These are phyloP conservation scores for Coptodon bakossiorum DNA, from an alignment of 2,113 vertebrate genomes.

Conservation along the genomic window DNA sequence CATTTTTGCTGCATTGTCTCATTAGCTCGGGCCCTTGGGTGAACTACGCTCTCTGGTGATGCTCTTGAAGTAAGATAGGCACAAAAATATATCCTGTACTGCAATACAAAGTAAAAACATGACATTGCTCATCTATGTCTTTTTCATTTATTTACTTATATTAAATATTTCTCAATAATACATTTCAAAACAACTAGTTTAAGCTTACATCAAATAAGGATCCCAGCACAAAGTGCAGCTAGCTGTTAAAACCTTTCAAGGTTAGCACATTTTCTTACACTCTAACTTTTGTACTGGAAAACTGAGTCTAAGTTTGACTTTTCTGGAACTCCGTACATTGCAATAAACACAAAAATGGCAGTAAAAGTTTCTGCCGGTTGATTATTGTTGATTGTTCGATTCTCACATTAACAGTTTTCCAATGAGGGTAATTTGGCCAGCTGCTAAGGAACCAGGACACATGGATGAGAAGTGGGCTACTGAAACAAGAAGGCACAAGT, in stretches of 20 bases:
- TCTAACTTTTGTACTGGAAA: not conserved
- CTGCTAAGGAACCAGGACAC: not conserved
- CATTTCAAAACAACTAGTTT: not conserved
- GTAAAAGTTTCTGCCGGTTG: not conserved
- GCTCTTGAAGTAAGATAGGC: slow-evolving; percentile 24
- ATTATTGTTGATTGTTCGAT: not conserved
- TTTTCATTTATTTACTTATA: not conserved
- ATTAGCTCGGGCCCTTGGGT: slow-evolving; percentile 46
- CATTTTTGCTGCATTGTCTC: slow-evolving; percentile 48
- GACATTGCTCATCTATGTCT: not conserved
- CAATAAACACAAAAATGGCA: not conserved
- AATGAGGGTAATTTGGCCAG: not conserved
- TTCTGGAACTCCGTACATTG: not conserved
- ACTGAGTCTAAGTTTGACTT: not conserved
- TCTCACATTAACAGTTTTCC: not conserved
- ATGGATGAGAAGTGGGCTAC: not conserved
- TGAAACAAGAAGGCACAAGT: not conserved
- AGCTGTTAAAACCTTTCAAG: no score
- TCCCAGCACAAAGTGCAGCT: not conserved
- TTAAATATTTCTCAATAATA: not conserved
- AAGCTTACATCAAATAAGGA: not conserved
- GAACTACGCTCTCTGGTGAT: not conserved
- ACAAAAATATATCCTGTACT: not conserved
- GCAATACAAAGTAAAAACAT: not conserved
- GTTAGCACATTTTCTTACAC: not conserved